Base-by-base conservation (phyloP, 2,797 vertebrate genomes). In the Dendrocincla fuliginosa region DNA sequence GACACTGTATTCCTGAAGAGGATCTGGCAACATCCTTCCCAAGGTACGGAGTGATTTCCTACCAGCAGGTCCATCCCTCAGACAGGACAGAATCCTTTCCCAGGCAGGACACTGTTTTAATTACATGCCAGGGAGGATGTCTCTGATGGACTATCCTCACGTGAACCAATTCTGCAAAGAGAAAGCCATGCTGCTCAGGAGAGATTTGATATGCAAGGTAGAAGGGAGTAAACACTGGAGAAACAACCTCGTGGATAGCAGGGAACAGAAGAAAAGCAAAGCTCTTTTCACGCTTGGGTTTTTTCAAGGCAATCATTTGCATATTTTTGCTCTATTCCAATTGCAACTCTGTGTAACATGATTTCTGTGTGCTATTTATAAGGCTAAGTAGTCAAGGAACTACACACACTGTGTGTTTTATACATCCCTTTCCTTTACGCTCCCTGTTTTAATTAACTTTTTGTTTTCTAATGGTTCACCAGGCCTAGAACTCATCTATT, bases 71-170 rank as follows among this genome's bases (percentile, higher is more conserved):
- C 77, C 68, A 27, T 64, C 68, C 76, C 76, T 78, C 63, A 87
- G 87, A 35, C 5, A 57, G 50, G 44, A 25, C 1, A 71, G 41
- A 35, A 73, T 74, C 50, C 64, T 67, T 84, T 83, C 87, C 55
- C 70, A 92, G 90, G 52, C 33, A 94, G 70, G 81, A 74, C 56
- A 56, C 3, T 44, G 23, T 3, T 87, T 89, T 92, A 95, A 88
- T 93, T 91, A 94, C 68, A 69, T 80, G 56, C 88, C 86, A 92
- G 92, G 63, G 23, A 94, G 32, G 69, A 93, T 60, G 84, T 71
- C 93, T 89, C 90, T 92, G 81, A 90, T 83, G 86, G 81, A 70
- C 84, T 94, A 67, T 82, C 92, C 92, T 90, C 63, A 42, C 18
- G 35, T 74, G 88, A 95, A 87, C 88, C 77, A 64, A 49, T 32